Evolutionary conservation across 2,113 vertebrate species (phyloP).

Genomic region (Bos taurus): DNA sequence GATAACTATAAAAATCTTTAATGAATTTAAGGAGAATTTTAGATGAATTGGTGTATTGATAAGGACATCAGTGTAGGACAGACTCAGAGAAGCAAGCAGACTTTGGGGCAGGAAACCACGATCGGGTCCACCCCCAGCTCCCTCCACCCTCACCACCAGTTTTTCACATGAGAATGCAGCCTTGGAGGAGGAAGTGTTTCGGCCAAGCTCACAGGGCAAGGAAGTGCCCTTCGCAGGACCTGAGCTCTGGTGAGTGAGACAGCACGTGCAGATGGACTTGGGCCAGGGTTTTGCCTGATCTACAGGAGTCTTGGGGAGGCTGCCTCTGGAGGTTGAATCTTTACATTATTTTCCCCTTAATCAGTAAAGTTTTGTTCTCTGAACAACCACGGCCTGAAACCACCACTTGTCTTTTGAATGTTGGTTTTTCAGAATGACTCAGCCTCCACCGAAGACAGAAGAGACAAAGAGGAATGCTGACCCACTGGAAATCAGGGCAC

Average conservation of each 20-base stretch:
- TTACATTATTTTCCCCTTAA: background rate
- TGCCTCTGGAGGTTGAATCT: accelerated
- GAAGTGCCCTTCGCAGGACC: accelerated
- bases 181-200: background rate
- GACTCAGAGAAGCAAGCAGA: background rate
- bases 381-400: background rate
- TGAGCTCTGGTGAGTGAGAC: background rate
- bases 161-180: background rate
- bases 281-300: background rate
- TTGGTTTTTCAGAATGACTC: background rate
- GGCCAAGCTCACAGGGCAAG: background rate
- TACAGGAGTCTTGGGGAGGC: background rate
- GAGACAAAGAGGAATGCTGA: background rate
- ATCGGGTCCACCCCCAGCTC: background rate
- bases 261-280: accelerated
- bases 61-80: accelerated
- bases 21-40: background rate
- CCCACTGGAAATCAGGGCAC: background rate
- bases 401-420: background rate
- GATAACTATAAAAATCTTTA: background rate
- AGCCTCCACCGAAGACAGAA: background rate
- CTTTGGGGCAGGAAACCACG: accelerated
- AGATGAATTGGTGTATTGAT: accelerated
- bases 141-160: accelerated
- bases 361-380: background rate